phyloP scores from a whole-genome alignment of 2,797 vertebrate genomes.

The Chlorospingus semifuscus region DNA sequence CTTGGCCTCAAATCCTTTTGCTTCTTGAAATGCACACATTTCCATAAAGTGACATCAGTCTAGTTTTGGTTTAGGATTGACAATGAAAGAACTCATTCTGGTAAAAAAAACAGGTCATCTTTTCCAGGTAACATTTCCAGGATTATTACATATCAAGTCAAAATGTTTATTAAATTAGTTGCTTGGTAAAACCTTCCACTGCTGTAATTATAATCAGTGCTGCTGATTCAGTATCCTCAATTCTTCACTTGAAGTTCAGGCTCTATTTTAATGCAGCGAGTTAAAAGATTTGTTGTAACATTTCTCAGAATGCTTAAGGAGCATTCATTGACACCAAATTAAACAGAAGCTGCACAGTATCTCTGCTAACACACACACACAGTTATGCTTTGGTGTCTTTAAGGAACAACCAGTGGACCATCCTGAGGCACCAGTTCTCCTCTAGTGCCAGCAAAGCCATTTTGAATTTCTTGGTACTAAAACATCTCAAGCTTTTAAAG shows the following conservation, averaged over 20 bases:
- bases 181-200: not conserved
- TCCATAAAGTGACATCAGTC: not conserved
- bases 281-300: not conserved
- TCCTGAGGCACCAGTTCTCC: not conserved
- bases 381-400: not conserved
- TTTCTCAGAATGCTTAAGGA: not conserved
- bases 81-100: not conserved
- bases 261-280: not conserved
- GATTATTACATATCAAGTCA: not conserved
- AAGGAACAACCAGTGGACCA: not conserved
- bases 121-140: not conserved
- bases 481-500: not conserved
- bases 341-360: not conserved
- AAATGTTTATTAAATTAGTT: not conserved
- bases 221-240: not conserved
- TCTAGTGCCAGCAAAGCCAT: not conserved
- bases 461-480: not conserved
- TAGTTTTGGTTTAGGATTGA: not conserved
- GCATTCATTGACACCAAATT: not conserved
- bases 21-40: not conserved
- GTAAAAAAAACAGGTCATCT: not conserved
- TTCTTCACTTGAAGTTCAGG: not conserved
- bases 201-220: not conserved
- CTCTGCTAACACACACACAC: not conserved
- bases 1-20: not conserved